These are phyloP conservation scores for Agelastica alni DNA, from an alignment of 2,888 invertebrate species.

Conservation along the genomic window DNA sequence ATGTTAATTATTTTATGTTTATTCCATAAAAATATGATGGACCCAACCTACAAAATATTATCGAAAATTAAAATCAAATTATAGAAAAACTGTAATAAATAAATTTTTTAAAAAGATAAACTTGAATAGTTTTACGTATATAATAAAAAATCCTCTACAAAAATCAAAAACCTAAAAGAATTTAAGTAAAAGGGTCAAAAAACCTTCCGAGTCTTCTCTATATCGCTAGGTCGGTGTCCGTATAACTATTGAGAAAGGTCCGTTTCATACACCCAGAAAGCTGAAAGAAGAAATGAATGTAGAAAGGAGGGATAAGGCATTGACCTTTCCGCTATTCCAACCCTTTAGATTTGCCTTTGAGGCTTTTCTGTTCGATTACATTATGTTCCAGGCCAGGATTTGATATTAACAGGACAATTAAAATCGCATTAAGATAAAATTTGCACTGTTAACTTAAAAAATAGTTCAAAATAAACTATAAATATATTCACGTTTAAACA, in stretches of 20 bases:
- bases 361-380: constrained; percentile 8
- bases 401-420: background rate
- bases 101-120: too few species aligned
- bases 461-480: too few species aligned
- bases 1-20: too few species aligned
- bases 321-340: constrained; percentile 16
- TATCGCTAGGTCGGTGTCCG: constrained; percentile 6
- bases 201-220: background rate
- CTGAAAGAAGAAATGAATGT: background rate
- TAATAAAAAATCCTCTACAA: background rate
- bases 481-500: too few species aligned
- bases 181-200: background rate
- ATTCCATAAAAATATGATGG: too few species aligned
- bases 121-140: too few species aligned
- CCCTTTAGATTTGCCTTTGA: constrained; percentile 10
- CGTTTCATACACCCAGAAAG: constrained; percentile 1
- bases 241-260: constrained; percentile 13
- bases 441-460: too few species aligned
- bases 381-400: constrained; percentile 6
- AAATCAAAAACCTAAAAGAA: background rate
- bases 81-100: too few species aligned
- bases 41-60: too few species aligned
- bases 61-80: too few species aligned
- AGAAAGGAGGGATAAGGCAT: constrained; percentile 3
- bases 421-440: too few species aligned